Percentiles rank a stretch among this genome's conserved stretches.
These are phyloP conservation scores for Platycercus adscitus DNA, from an alignment of 2,113 vertebrate genomes.

Conservation along the genomic window DNA sequence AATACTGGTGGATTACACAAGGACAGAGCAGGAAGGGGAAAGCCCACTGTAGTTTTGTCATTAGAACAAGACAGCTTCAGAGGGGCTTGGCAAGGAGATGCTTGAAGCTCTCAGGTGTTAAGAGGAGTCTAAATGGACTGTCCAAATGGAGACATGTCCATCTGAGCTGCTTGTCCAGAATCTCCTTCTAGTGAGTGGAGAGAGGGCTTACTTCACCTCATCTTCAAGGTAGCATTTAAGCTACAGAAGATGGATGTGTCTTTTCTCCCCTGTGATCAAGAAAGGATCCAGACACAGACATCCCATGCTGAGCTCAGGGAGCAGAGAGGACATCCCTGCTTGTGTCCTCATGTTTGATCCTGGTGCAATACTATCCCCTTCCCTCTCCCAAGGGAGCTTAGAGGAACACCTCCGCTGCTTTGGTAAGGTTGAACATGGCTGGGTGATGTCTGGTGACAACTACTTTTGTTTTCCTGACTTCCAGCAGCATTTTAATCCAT, in stretches of 20 bases:
- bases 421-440: neutral
- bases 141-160: accelerated
- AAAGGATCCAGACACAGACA: neutral
- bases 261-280: neutral
- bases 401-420: neutral
- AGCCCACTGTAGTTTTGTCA: neutral
- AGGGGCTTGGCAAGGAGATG: neutral
- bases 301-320: neutral
- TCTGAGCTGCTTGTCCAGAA: neutral
- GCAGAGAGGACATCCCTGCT: neutral
- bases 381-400: neutral
- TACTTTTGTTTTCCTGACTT: neutral
- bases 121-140: neutral
- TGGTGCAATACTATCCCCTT: neutral
- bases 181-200: neutral
- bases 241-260: neutral
- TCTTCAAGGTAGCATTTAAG: neutral
- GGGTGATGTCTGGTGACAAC: neutral
- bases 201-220: neutral
- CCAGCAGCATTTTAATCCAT: neutral
- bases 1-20: neutral
- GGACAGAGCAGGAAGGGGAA: neutral
- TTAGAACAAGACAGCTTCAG: neutral
- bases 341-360: neutral
- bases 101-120: neutral